Conservation (phyloP, 2,113 vertebrate genomes). For the Ailuropoda melanoleuca region DNA sequence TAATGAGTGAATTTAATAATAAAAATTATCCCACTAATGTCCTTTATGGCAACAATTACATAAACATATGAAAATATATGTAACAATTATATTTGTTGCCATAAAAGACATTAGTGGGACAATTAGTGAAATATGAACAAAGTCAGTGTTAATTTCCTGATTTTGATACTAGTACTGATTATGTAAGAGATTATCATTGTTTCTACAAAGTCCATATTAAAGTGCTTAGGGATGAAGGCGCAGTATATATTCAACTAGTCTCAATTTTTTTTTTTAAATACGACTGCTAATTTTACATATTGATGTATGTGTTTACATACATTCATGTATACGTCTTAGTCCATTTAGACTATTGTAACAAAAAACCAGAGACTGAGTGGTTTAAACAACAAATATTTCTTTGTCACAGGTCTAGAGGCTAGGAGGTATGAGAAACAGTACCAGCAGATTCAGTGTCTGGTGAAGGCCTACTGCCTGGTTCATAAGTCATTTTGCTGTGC, state of each 20-base stretch:
- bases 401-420: neutral
- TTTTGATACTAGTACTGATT: neutral
- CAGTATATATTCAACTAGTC: neutral
- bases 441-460: neutral
- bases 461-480: neutral
- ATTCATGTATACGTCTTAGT: neutral
- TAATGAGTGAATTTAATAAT: constrained; percentile 28
- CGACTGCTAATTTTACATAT: neutral
- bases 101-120: neutral
- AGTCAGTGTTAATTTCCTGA: constrained; percentile 7
- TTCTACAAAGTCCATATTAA: neutral
- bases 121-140: neutral
- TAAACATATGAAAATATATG: neutral
- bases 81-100: neutral
- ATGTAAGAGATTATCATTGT: neutral
- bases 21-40: neutral
- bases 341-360: neutral
- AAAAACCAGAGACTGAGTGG: neutral
- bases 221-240: neutral
- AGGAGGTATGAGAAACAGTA: neutral
- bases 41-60: neutral
- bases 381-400: neutral
- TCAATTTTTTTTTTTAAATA: neutral
- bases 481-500: neutral
- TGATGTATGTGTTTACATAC: neutral